These are phyloP conservation scores for Epistrophella euchroma DNA, from an alignment of 2,888 invertebrate species.

Conservation along the genomic window DNA sequence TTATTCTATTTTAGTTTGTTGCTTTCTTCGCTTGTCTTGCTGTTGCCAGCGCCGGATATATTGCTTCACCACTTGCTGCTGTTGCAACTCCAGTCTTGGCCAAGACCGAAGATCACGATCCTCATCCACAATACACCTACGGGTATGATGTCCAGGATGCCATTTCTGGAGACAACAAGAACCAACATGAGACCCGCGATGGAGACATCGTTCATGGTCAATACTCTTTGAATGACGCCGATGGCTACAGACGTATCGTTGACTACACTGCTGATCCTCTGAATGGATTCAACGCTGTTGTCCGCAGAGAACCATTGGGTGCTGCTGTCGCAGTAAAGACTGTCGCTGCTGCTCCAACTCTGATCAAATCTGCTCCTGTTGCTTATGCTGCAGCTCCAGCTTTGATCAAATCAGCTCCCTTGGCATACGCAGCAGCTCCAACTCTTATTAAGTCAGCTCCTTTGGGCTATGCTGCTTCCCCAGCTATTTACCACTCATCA, in stretches of 20 bases:
- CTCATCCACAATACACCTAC: slow-evolving; percentile 63
- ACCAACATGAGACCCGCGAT: slow-evolving; percentile 63
- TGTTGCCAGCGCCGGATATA: slow-evolving; percentile 80
- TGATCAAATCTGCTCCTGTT: slow-evolving; percentile 22
- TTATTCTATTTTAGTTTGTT: slow-evolving; percentile 77
- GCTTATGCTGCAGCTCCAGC: slow-evolving; percentile 69
- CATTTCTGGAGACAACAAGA: slow-evolving; percentile 63
- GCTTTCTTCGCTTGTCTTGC: slow-evolving; percentile 80
- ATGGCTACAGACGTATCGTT: slow-evolving; percentile 69
- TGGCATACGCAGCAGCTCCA: slow-evolving; percentile 66
- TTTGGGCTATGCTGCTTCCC: slow-evolving; percentile 78
- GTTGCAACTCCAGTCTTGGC: slow-evolving; percentile 61
- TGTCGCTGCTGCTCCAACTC: slow-evolving; percentile 39
- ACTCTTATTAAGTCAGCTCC: slow-evolving; percentile 35
- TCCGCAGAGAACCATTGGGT: slow-evolving; percentile 60
- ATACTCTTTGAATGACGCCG: slow-evolving; percentile 69
- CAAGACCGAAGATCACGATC: slow-evolving; percentile 57
- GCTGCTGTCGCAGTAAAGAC: slow-evolving; percentile 46
- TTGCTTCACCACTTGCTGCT: slow-evolving; percentile 63
- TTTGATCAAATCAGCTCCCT: slow-evolving; percentile 8
- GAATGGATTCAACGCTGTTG: slow-evolving; percentile 71
- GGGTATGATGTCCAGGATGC: slow-evolving; percentile 67
- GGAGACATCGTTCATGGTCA: slow-evolving; percentile 69
- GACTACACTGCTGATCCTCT: slow-evolving; percentile 64
- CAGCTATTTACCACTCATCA: slow-evolving; percentile 78